These are phyloP conservation scores for Andricus grossulariae DNA, from an alignment of 1,140 invertebrate species.

Conservation along the genomic window DNA sequence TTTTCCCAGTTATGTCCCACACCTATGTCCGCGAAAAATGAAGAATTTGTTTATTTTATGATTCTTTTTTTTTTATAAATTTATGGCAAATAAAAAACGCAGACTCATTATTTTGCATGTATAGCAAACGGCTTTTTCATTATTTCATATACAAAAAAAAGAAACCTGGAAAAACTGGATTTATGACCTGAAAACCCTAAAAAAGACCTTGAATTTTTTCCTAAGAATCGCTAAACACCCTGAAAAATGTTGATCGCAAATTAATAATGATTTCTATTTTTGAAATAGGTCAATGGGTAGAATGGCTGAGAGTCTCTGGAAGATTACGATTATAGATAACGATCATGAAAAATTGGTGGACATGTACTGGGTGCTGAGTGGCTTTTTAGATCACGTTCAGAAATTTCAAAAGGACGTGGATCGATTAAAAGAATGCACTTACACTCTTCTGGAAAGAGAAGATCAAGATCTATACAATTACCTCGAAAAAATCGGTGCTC, in stretches of 20 bases:
- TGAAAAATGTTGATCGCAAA: constrained; percentile 19
- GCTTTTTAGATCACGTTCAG: constrained; percentile 82
- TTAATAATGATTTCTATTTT: constrained; percentile 44
- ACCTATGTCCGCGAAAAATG: no score
- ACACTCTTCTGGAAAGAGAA: constrained; percentile 82
- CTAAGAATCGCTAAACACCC: no score
- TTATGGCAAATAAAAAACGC: no score
- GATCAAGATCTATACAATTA: constrained; percentile 82
- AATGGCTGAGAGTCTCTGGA: constrained; percentile 82
- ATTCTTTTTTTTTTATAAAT: no score
- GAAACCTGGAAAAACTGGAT: no score
- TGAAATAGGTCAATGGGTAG: constrained; percentile 78
- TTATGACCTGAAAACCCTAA: no score
- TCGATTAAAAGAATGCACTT: constrained; percentile 81
- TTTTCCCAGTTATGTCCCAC: no score
- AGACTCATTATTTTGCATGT: no score
- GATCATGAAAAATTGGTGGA: constrained; percentile 76
- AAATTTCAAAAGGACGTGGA: constrained; percentile 80
- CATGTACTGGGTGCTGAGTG: constrained; percentile 86
- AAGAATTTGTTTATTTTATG: no score
- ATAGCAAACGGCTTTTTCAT: no score
- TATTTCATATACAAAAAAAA: no score
- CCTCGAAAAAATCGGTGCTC: constrained; percentile 77
- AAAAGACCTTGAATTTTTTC: no score
- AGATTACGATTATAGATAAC: constrained; percentile 81